phyloP scores from a whole-genome alignment of 2,113 vertebrate species.

The Panthera tigris region DNA sequence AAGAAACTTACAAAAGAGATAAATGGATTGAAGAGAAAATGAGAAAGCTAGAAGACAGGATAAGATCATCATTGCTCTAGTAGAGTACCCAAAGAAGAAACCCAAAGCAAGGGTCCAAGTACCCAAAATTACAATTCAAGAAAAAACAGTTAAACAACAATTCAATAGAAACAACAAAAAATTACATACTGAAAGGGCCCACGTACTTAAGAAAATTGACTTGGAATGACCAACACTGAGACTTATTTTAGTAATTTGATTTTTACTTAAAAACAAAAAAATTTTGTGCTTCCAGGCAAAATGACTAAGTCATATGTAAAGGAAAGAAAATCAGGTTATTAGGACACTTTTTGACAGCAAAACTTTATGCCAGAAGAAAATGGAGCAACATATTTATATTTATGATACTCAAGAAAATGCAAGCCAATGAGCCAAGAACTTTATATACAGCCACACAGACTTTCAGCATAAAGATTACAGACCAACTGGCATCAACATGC shows the following conservation, averaged over 20 bases:
- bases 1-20: background rate
- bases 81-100: background rate
- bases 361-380: constrained; percentile 44
- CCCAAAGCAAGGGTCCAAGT: background rate
- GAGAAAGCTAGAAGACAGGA: background rate
- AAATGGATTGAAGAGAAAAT: background rate
- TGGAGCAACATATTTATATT: background rate
- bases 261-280: constrained; percentile 1
- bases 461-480: background rate
- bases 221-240: background rate
- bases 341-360: constrained; percentile 38
- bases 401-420: constrained; percentile 2
- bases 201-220: background rate
- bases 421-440: constrained; percentile 20
- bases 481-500: background rate
- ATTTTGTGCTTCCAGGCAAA: constrained; percentile 47
- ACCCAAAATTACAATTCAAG: background rate
- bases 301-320: constrained; percentile 33
- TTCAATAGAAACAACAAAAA: background rate
- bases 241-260: background rate
- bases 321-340: constrained; percentile 46
- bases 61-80: background rate
- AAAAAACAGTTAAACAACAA: background rate
- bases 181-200: background rate
- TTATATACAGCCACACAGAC: background rate